Evolutionary conservation across 2,888 invertebrate species (phyloP), one percentile per base, ranked within the genome.

Genomic region (Drosophila rubida): DNA sequence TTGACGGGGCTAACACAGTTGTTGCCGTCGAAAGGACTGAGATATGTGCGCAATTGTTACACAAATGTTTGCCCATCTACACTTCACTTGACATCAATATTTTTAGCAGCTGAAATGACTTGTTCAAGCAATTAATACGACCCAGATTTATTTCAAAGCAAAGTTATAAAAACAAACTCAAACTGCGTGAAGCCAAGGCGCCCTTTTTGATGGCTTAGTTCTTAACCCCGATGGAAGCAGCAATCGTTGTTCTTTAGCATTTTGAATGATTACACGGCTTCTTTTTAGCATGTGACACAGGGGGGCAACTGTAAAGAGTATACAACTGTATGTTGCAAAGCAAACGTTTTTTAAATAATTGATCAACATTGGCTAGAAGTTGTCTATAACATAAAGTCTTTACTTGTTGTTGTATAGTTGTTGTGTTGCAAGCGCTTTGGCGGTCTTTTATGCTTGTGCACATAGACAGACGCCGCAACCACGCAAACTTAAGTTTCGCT

Each of bases 381-480:
- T 27, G 2, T 13, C n/a, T 32, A 41, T 57, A 35, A 2, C 19
- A 3, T 27, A 22, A 30, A 25, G 22, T 41, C 16, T 71, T 78
- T 77, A 78, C 78, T 70, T 32, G 32, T 27, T 27, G 27, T 2
- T 3, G 9, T 27, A 3, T 2, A 27, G 27, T 27, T 27, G 27
- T 27, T 27, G 9, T 27, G 27, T 41, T 27, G 68, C 69, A 72
- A 87, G 86, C 53, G 46, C 83, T 89, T 86, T 89, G 66, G 82
- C 55, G 55, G 84, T 90, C 87, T 87, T 88, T 87, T 80, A 80
- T 85, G 84, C 78, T 22, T 23, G 19, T 32, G 13, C 45, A 23
- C 78, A 82, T 78, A 78, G 79, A 75, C 70, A 55, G 49, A 60
- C 53, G 51, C 59, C 50, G 54, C 46, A 67, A 44, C 58, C 69